These are phyloP conservation scores for Anas platyrhynchos DNA, from an alignment of 2,113 vertebrate species.

Conservation along the genomic window DNA sequence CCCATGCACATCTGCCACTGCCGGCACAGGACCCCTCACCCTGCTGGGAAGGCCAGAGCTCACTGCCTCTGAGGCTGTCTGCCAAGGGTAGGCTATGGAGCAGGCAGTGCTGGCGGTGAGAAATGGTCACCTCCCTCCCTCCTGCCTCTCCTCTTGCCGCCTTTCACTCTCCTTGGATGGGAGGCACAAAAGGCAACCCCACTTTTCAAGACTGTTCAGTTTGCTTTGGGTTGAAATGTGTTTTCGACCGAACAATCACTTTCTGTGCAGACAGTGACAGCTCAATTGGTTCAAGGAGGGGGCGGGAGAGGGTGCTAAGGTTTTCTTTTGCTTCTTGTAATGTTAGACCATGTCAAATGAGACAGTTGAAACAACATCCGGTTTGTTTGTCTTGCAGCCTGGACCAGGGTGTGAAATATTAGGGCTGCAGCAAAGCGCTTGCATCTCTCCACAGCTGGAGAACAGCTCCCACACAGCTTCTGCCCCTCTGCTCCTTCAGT, in stretches of 20 bases:
- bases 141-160: not conserved
- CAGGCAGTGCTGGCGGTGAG: not conserved
- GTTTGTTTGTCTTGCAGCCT: slow-evolving; percentile 2
- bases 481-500: not conserved
- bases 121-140: slow-evolving; percentile 17
- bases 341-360: slow-evolving; percentile 41
- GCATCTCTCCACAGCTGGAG: not conserved
- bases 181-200: slow-evolving; percentile 42
- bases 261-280: slow-evolving; percentile 55
- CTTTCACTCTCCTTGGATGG: slow-evolving; percentile 24
- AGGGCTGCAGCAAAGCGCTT: not conserved
- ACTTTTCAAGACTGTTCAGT: slow-evolving; percentile 29
- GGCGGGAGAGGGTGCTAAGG: not conserved
- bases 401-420: slow-evolving; percentile 15
- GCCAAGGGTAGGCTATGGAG: not conserved
- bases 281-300: slow-evolving; percentile 42
- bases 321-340: slow-evolving; percentile 55
- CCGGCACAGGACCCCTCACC: not conserved
- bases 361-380: slow-evolving; percentile 6
- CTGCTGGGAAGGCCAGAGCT: not conserved
- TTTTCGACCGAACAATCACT: slow-evolving; percentile 47
- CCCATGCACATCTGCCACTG: not conserved
- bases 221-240: slow-evolving; percentile 16
- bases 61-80: not conserved
- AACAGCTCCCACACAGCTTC: not conserved